Evolutionary conservation across 2,888 invertebrate species (phyloP).

Genomic region (Nebria brevicollis): DNA sequence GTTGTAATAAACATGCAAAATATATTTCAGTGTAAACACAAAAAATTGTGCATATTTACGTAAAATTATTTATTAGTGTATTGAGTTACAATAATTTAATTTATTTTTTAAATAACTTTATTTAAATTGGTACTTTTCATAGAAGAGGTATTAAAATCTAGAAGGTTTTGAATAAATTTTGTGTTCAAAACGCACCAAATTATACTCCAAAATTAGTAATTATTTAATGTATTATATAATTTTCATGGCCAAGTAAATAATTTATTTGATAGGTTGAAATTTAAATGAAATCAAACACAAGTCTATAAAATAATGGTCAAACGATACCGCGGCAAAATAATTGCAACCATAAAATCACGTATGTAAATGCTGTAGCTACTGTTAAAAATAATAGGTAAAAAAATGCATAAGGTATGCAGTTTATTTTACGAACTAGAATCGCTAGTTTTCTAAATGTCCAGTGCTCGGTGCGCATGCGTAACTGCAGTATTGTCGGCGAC

Average conservation of each 20-base stretch:
- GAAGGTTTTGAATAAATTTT: too few relatives aligned
- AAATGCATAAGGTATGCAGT: neutral
- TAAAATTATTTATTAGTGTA: too few relatives aligned
- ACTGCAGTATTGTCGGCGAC: neutral
- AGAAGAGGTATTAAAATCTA: too few relatives aligned
- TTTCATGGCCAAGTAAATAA: neutral
- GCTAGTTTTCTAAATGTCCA: neutral
- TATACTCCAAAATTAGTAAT: too few relatives aligned
- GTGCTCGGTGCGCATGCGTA: neutral
- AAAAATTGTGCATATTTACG: too few relatives aligned
- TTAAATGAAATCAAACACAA: neutral
- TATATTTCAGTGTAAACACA: too few relatives aligned
- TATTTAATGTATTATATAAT: neutral
- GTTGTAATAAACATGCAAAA: too few relatives aligned
- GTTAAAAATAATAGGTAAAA: neutral
- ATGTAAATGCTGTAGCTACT: neutral
- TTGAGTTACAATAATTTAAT: too few relatives aligned
- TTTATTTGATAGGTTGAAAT: neutral
- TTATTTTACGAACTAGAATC: neutral
- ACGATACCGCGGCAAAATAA: neutral
- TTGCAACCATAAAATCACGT: neutral
- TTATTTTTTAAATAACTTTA: too few relatives aligned
- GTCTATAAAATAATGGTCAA: neutral
- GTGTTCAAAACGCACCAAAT: too few relatives aligned
- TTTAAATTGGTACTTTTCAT: too few relatives aligned